Base-by-base conservation (phyloP, 1,140 invertebrate genomes). In the Drepana arcuata region DNA sequence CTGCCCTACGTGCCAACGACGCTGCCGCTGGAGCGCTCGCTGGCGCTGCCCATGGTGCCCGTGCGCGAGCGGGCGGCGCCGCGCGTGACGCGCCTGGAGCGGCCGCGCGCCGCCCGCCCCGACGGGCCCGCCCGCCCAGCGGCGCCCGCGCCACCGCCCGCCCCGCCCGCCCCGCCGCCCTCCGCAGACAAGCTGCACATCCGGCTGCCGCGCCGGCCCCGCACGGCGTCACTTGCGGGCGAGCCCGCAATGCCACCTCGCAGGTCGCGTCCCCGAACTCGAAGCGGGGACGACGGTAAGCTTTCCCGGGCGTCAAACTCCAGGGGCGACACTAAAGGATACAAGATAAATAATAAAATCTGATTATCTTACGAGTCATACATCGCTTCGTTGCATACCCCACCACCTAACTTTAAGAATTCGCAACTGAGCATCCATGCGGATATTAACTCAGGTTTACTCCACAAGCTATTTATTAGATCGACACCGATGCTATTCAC, bases 1-100 rank as follows among this genome's bases (percentile, higher is more conserved):
- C 79, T 95, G 55, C 94, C 94, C 0, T 95, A 93, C 59, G 88
- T 95, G 43, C 93, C 93, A 24, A 95, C 93, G 2, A 95, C 93
- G 18, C 71, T 95, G 36, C 93, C 93, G 9, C 83, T 89, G 62
- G 93, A 95, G 80, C 88, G 93, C 28, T 92, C 93, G 4, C 86
- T 91, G 26, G 93, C 90, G 9, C 81, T 94, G 34, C 91, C 92
- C 1, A 91, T 95, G 36, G 86, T 94, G 27, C 93, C 94, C 12
- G 87, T 94, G 66, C 85, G 94, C 33, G 86, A 91, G 16, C 85
- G 84, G 14, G 84, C 84, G 52, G 86, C 90, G 66, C 85, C 90
- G 12, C 92, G 88, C 45, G 95, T 91, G n/a, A 93, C 88, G 52
- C 92, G 93, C 0, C 90, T 95, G 35, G 93, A 95, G 49, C 84